phyloP scores from a whole-genome alignment of 2,888 invertebrate species.

The Drosophila seclusa region DNA sequence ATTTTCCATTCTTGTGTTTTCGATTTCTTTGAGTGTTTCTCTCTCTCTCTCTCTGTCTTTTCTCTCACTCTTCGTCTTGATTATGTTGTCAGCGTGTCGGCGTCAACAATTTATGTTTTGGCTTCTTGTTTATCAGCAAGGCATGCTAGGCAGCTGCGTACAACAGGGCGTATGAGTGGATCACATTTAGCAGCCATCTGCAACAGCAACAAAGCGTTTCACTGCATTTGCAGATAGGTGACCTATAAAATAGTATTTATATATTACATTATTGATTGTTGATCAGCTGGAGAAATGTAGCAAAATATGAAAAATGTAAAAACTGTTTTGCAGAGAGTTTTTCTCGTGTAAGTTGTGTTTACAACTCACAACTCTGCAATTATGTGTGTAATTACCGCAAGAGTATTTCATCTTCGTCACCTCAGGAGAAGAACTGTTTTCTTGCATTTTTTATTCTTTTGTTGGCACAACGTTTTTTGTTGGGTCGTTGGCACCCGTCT shows the following conservation, averaged over 20 bases:
- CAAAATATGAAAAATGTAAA: neutral
- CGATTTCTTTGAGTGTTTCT: neutral
- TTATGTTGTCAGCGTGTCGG: slow-evolving; percentile 35
- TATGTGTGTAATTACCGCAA: neutral
- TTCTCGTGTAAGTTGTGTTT: neutral
- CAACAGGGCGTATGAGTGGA: slow-evolving; percentile 56
- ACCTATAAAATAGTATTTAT: neutral
- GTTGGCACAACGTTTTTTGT: slow-evolving; percentile 30
- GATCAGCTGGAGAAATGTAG: neutral
- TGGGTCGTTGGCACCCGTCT: slow-evolving; percentile 27
- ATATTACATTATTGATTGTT: neutral
- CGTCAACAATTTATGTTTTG: slow-evolving; percentile 61
- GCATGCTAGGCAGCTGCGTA: slow-evolving; percentile 35
- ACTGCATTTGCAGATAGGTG: neutral
- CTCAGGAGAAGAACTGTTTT: neutral
- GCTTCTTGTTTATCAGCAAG: slow-evolving; percentile 60
- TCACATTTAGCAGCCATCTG: slow-evolving; percentile 51
- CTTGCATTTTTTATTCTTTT: slow-evolving; percentile 37
- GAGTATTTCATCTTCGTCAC: slow-evolving; percentile 20
- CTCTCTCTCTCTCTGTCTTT: neutral
- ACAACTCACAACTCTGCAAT: neutral
- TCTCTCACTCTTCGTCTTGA: neutral
- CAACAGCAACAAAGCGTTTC: slow-evolving; percentile 39
- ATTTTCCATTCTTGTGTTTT: slow-evolving; percentile 7
- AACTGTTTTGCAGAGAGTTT: neutral